Evolutionary conservation across 2,888 invertebrate species (phyloP).

Genomic region (Plemyria rubiginata): DNA sequence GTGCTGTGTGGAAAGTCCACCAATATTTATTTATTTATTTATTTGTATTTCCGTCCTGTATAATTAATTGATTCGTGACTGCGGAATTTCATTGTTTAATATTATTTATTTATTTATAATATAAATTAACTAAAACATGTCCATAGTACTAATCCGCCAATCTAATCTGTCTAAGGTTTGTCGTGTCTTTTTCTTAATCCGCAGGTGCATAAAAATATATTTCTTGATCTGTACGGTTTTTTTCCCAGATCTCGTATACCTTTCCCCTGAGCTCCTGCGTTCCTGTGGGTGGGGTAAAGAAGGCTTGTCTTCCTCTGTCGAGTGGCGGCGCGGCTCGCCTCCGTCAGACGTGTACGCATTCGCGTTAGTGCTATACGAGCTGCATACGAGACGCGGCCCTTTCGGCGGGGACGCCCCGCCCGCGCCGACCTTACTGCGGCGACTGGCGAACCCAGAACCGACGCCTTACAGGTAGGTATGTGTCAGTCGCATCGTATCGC

Average conservation of each 20-base stretch:
- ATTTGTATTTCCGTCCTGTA: too few species aligned
- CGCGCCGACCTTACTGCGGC: conserved; percentile 86
- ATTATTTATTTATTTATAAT: too few species aligned
- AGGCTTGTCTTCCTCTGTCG: conserved; percentile 53
- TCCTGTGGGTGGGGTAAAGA: conserved; percentile 76
- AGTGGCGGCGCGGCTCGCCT: conserved; percentile 85
- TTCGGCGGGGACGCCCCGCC: conserved; percentile 90
- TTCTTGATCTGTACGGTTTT: too few species aligned
- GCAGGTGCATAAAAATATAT: too few species aligned
- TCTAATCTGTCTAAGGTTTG: too few species aligned
- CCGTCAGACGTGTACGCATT: conserved; percentile 95
- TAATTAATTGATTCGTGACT: too few species aligned
- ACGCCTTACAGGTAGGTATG: conserved; percentile 86
- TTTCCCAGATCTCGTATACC: conserved; percentile 90
- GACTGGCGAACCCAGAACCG: conserved; percentile 82
- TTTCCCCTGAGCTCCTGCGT: conserved; percentile 91
- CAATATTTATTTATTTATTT: too few species aligned
- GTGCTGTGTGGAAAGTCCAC: too few species aligned
- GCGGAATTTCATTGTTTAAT: too few species aligned
- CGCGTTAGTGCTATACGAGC: conserved; percentile 94
- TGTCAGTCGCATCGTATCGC: conserved; percentile 49
- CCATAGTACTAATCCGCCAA: too few species aligned
- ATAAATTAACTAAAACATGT: too few species aligned
- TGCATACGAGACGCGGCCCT: conserved; percentile 94
- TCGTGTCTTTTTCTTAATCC: too few species aligned